Percentiles rank a stretch among this genome's conserved stretches.
Evolutionary conservation across 2,888 invertebrate genomes (phyloP).

Genomic region (Lasioglossum villosulum): DNA sequence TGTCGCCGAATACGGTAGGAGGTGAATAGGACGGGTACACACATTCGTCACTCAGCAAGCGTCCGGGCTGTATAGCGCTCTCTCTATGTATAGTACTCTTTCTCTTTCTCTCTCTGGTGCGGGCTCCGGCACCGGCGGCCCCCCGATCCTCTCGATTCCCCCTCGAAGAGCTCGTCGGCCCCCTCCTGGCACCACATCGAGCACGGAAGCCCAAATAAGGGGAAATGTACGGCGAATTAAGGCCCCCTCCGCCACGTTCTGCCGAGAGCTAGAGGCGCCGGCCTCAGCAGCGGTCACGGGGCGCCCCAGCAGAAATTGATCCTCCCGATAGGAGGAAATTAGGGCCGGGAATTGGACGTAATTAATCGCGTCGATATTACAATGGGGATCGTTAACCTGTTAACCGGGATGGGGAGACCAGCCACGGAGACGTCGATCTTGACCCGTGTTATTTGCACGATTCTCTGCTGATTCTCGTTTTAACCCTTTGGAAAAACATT

Average conservation of each 20-base stretch:
- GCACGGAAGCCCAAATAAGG: slow-evolving; percentile 80
- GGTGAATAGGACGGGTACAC: slow-evolving; percentile 72
- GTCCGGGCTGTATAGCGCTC: slow-evolving; percentile 57
- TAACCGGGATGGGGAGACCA: background rate
- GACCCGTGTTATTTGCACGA: background rate
- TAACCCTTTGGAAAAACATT: background rate
- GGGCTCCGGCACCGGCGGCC: background rate
- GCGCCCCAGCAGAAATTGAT: slow-evolving; percentile 51
- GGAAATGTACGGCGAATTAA: slow-evolving; percentile 79
- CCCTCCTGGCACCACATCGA: slow-evolving; percentile 66
- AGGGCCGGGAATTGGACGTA: slow-evolving; percentile 19
- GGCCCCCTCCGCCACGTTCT: slow-evolving; percentile 58
- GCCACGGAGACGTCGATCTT: background rate
- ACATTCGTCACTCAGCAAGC: slow-evolving; percentile 73
- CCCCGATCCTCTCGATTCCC: slow-evolving; percentile 57
- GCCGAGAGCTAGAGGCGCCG: slow-evolving; percentile 50
- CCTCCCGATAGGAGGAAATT: slow-evolving; percentile 38
- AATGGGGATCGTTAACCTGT: slow-evolving; percentile 13
- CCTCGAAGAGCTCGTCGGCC: slow-evolving; percentile 47
- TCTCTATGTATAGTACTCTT: background rate
- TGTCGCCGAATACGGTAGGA: slow-evolving; percentile 78
- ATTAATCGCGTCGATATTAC: slow-evolving; percentile 24
- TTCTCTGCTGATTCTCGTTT: background rate
- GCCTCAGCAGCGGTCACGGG: slow-evolving; percentile 34
- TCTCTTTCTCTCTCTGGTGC: background rate